Evolutionary conservation across 2,888 invertebrate species (phyloP).

Genomic region (Gonocerus acuteangulatus): DNA sequence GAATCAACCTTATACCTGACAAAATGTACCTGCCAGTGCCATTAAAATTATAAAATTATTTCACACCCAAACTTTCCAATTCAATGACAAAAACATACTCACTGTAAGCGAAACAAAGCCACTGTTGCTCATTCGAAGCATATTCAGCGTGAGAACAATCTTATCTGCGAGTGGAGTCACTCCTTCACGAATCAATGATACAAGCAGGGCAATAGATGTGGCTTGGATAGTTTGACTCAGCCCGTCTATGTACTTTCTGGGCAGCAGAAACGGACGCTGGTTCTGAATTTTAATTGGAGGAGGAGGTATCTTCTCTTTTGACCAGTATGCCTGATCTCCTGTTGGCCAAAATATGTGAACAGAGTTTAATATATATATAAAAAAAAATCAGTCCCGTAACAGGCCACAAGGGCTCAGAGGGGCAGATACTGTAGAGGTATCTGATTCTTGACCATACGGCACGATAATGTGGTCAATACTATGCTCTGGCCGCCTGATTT

Average conservation of each 20-base stretch:
- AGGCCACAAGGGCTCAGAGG: too few relatives aligned
- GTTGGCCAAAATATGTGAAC: too few relatives aligned
- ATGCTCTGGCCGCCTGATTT: too few relatives aligned
- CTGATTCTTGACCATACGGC: too few relatives aligned
- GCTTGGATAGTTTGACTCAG: slow-evolving; percentile 50
- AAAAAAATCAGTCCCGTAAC: too few relatives aligned
- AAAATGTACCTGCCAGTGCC: too few relatives aligned
- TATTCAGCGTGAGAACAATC: slow-evolving; percentile 45
- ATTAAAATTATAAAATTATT: too few relatives aligned
- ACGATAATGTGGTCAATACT: too few relatives aligned
- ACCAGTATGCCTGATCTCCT: slow-evolving; percentile 46
- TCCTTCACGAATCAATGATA: slow-evolving; percentile 44
- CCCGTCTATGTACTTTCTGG: slow-evolving; percentile 44
- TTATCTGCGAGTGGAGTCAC: slow-evolving; percentile 43
- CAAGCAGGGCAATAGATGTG: slow-evolving; percentile 49
- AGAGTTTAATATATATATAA: not conserved
- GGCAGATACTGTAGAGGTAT: too few relatives aligned
- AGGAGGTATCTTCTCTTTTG: slow-evolving; percentile 40
- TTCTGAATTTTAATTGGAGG: slow-evolving; percentile 43
- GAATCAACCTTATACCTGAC: too few relatives aligned
- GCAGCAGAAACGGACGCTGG: slow-evolving; percentile 44
- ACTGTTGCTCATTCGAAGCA: slow-evolving; percentile 44
- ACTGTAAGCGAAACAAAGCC: slow-evolving; percentile 46
- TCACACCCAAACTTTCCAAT: too few relatives aligned
- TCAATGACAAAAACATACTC: too few relatives aligned